Conservation (phyloP, 2,888 invertebrate genomes). For the Carabus problematicus region DNA sequence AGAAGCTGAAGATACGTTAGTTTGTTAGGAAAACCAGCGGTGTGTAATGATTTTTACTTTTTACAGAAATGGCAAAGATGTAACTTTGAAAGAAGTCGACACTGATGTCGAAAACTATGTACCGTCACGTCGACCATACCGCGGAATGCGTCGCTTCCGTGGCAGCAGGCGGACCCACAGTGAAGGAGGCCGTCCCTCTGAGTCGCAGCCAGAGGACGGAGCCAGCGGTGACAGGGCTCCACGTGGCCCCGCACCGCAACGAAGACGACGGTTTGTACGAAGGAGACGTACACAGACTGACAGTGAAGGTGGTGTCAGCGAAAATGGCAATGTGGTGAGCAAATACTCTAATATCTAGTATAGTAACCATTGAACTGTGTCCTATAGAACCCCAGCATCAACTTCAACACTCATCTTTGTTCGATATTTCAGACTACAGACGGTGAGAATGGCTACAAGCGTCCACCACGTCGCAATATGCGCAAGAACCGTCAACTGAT, state of each 20-base stretch:
- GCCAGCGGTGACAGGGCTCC: slow-evolving; percentile 34
- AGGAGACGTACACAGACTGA: slow-evolving; percentile 52
- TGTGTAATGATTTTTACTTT: neutral
- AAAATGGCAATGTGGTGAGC: slow-evolving; percentile 49
- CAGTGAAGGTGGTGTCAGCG: slow-evolving; percentile 49
- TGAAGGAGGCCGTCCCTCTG: slow-evolving; percentile 13
- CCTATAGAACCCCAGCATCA: no score
- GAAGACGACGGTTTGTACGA: slow-evolving; percentile 45
- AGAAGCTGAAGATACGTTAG: no score
- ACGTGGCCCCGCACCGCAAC: slow-evolving; percentile 38
- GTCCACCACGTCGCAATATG: slow-evolving; percentile 15
- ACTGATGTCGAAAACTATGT: slow-evolving; percentile 71
- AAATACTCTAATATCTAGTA: no score
- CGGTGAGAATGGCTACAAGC: slow-evolving; percentile 5
- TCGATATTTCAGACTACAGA: slow-evolving; percentile 15
- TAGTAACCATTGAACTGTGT: no score
- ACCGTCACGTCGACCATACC: slow-evolving; percentile 54
- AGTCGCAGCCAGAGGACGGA: slow-evolving; percentile 24
- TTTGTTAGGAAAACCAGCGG: no score
- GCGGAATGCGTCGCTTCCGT: slow-evolving; percentile 40
- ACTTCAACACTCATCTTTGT: no score
- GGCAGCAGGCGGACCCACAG: slow-evolving; percentile 36
- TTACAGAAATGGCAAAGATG: slow-evolving; percentile 66
- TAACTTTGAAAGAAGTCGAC: slow-evolving; percentile 72
- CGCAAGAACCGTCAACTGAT: slow-evolving; percentile 51